A percentile compares a stretch with the other conserved stretches of the same genome.
phyloP scores from a whole-genome alignment of 2,113 vertebrate genomes.

The Gallinago media region DNA sequence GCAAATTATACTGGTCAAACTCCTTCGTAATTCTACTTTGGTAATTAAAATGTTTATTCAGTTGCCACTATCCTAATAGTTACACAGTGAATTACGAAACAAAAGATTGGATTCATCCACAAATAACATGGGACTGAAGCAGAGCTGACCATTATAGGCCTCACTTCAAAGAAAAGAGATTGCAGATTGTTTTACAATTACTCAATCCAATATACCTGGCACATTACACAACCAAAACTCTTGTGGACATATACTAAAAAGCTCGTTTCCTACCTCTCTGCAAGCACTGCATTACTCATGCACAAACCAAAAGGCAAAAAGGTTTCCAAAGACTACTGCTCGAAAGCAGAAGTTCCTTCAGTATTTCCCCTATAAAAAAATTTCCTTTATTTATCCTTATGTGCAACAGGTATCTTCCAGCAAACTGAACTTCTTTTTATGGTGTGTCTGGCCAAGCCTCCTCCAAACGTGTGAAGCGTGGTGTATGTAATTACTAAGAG shows the following conservation, averaged over 20 bases:
- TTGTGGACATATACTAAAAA: background rate
- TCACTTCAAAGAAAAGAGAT: background rate
- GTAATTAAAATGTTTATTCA: background rate
- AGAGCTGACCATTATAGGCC: background rate
- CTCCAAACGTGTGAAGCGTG: rapidly evolving
- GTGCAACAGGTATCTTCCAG: background rate
- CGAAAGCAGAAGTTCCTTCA: background rate
- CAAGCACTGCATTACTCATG: background rate
- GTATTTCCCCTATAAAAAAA: background rate
- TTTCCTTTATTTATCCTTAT: background rate
- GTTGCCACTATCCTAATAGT: background rate
- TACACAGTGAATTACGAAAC: background rate
- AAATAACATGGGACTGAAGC: background rate
- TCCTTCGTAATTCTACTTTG: background rate
- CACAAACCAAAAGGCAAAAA: background rate
- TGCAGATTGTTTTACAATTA: background rate
- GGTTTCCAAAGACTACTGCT: background rate
- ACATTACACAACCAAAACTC: background rate
- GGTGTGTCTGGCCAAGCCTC: background rate
- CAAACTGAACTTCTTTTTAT: rapidly evolving
- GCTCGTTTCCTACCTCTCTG: background rate
- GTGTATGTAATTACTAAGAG: background rate
- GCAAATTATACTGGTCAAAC: background rate
- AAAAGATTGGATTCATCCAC: background rate
- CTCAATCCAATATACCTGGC: background rate